phyloP scores from a whole-genome alignment of 2,888 invertebrate genomes.

The Hymenopus coronatus region DNA sequence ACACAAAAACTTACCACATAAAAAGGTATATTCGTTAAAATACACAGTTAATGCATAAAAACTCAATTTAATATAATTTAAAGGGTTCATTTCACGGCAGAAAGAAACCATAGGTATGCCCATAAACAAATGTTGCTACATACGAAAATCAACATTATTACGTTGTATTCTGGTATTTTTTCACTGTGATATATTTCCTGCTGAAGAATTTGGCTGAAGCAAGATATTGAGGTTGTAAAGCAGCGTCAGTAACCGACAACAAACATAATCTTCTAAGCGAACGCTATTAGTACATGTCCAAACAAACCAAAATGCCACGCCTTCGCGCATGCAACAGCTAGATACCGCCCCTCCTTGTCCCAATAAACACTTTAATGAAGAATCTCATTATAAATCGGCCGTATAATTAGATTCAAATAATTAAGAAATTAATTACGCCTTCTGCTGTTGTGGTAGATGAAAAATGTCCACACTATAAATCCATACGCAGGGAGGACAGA shows the following conservation, averaged over 20 bases:
- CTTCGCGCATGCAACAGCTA: not conserved
- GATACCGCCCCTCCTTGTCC: not conserved
- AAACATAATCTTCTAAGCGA: not conserved
- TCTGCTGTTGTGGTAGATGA: not conserved
- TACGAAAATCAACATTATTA: no score
- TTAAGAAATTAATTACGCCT: not conserved
- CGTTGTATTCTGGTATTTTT: no score
- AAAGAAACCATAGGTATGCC: no score
- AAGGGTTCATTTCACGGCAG: no score
- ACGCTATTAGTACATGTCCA: not conserved
- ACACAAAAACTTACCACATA: no score
- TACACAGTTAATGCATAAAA: no score
- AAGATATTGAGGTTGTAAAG: not conserved
- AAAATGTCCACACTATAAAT: not conserved
- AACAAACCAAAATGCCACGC: not conserved
- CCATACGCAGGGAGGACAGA: not conserved
- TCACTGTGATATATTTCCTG: no score
- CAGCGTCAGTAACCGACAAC: not conserved
- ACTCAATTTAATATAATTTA: no score
- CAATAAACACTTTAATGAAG: not conserved
- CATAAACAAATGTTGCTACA: no score
- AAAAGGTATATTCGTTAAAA: no score
- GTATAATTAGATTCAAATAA: not conserved
- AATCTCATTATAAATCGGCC: not conserved
- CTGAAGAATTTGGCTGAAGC: not conserved